These are phyloP conservation scores for Lutraria rhynchaena DNA, from an alignment of 1,140 invertebrate species.

Conservation along the genomic window DNA sequence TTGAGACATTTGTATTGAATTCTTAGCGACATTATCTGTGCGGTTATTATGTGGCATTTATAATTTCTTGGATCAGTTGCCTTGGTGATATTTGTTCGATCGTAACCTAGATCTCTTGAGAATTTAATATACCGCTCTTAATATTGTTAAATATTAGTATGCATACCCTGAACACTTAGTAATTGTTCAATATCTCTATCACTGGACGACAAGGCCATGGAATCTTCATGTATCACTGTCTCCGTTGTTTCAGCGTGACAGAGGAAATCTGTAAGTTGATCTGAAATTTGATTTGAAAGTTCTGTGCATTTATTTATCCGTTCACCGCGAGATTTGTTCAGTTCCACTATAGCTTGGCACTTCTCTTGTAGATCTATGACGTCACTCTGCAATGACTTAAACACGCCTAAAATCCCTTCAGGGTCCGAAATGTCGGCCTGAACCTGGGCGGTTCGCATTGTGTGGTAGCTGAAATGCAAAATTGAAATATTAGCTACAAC, in stretches of 20 bases:
- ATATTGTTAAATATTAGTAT: too few relatives aligned
- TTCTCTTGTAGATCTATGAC: conserved; percentile 3
- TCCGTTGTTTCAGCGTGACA: conserved; percentile 11
- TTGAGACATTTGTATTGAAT: too few relatives aligned
- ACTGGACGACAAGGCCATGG: neutral
- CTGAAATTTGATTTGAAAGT: neutral
- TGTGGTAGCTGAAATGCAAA: too few relatives aligned
- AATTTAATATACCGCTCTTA: too few relatives aligned
- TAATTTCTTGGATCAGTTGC: too few relatives aligned
- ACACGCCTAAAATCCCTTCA: conserved; percentile 38
- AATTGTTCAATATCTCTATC: conserved; percentile 19
- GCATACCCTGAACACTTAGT: neutral
- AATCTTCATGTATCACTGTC: neutral
- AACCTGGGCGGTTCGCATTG: conserved; percentile 17
- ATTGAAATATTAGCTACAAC: too few relatives aligned
- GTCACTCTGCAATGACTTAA: conserved; percentile 21
- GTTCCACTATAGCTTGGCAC: neutral
- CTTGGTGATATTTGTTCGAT: too few relatives aligned
- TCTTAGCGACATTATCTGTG: too few relatives aligned
- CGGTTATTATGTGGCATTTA: too few relatives aligned
- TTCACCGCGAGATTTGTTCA: neutral
- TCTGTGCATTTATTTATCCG: neutral
- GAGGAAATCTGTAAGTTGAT: neutral
- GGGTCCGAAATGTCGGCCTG: conserved; percentile 47
- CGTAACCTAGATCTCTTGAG: too few relatives aligned